Evolutionary conservation across 2,113 vertebrate genomes (phyloP).

Genomic region (Gopherus evgoodei): DNA sequence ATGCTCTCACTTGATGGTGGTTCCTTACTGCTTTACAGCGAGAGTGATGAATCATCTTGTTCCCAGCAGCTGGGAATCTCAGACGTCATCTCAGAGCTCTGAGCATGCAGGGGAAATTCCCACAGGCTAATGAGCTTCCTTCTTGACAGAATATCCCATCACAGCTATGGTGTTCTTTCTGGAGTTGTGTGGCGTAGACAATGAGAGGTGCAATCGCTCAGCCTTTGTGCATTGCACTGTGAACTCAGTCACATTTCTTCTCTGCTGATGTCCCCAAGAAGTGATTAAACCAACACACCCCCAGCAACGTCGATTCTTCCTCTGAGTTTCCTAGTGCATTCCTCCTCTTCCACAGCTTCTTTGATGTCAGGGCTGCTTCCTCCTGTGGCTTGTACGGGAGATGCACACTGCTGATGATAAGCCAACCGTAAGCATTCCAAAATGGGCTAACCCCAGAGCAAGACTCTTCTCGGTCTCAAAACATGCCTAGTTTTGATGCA

Average conservation of each 20-base stretch:
- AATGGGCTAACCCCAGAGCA: not conserved
- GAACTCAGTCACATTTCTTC: not conserved
- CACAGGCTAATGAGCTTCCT: not conserved
- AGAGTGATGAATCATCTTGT: not conserved
- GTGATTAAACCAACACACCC: not conserved
- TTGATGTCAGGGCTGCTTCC: not conserved
- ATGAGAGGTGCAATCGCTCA: not conserved
- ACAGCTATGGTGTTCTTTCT: not conserved
- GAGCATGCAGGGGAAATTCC: not conserved
- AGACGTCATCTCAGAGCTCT: not conserved
- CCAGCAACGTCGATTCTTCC: not conserved
- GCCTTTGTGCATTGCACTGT: not conserved
- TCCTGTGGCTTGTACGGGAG: not conserved
- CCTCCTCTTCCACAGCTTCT: not conserved
- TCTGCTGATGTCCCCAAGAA: not conserved
- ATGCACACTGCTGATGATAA: not conserved
- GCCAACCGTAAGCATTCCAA: not conserved
- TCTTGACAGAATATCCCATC: too few relatives aligned
- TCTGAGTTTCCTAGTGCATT: not conserved
- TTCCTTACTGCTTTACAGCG: not conserved
- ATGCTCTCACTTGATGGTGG: not conserved
- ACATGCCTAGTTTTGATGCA: not conserved
- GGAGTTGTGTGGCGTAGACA: not conserved
- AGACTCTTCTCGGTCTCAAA: not conserved
- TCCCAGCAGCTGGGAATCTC: not conserved